phyloP scores from a whole-genome alignment of 2,113 vertebrate genomes.

The Xerus inauris region DNA sequence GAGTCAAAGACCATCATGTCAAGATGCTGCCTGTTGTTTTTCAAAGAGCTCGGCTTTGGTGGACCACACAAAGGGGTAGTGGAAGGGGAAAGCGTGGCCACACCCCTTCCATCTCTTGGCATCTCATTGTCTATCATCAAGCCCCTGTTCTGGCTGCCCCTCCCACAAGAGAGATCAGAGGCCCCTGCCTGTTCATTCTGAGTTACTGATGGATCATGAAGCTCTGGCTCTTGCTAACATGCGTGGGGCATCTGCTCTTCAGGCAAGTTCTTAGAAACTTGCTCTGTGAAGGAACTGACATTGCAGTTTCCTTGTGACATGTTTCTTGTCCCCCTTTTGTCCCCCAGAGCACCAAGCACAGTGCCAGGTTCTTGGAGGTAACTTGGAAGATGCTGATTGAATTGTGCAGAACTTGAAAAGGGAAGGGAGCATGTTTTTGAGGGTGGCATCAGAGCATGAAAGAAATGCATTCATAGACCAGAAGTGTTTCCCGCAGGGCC shows the following conservation, averaged over 20 bases:
- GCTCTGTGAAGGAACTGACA: background rate
- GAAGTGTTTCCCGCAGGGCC: background rate
- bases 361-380: background rate
- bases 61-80: background rate
- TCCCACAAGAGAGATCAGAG: background rate
- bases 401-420: conserved; percentile 1
- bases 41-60: background rate
- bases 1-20: background rate
- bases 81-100: background rate
- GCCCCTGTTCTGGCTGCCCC: background rate
- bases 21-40: background rate
- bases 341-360: background rate
- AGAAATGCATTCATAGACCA: conserved; percentile 47
- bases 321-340: background rate
- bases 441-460: background rate
- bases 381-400: background rate
- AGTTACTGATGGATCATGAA: background rate
- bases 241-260: background rate
- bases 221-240: background rate
- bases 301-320: background rate
- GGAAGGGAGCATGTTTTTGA: conserved; percentile 19
- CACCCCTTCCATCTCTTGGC: background rate
- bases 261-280: background rate
- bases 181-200: background rate
- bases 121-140: background rate